Conservation (phyloP, 2,797 vertebrate species). For the Lepilemur ruficaudatus region DNA sequence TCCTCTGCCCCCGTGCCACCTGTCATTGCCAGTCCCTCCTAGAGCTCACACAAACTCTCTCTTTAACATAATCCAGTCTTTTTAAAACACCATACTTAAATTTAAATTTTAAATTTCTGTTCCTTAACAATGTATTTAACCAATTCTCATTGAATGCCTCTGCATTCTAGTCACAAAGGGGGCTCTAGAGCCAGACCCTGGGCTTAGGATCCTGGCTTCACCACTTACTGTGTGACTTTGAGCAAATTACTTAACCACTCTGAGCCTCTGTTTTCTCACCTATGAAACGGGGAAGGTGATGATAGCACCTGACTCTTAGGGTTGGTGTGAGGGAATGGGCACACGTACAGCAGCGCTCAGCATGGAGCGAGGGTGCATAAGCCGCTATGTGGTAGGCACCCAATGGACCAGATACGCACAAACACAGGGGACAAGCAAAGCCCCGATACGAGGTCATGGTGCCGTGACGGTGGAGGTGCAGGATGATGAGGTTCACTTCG, state of each 20-base stretch:
- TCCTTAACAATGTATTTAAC: not conserved
- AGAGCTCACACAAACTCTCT: not conserved
- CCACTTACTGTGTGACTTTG: not conserved
- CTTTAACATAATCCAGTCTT: not conserved
- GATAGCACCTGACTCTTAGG: not conserved
- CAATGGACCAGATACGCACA: not conserved
- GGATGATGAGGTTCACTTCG: not conserved
- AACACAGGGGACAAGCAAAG: not conserved
- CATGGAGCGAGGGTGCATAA: too few relatives aligned
- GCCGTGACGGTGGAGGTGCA: rapidly evolving
- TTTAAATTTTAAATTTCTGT: not conserved
- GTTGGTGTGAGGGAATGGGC: not conserved
- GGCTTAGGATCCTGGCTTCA: not conserved
- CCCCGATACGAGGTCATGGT: rapidly evolving
- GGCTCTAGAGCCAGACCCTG: not conserved
- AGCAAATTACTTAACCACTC: not conserved
- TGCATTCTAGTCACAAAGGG: not conserved
- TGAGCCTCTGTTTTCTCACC: not conserved
- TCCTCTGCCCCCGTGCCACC: not conserved
- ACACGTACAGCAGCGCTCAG: rapidly evolving
- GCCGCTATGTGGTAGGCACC: rapidly evolving
- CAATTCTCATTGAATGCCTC: not conserved
- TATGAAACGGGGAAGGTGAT: not conserved
- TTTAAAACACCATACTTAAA: not conserved
- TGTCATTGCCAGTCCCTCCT: not conserved